Base-by-base conservation (phyloP, 2,797 vertebrate species). In the Alauda arvensis region DNA sequence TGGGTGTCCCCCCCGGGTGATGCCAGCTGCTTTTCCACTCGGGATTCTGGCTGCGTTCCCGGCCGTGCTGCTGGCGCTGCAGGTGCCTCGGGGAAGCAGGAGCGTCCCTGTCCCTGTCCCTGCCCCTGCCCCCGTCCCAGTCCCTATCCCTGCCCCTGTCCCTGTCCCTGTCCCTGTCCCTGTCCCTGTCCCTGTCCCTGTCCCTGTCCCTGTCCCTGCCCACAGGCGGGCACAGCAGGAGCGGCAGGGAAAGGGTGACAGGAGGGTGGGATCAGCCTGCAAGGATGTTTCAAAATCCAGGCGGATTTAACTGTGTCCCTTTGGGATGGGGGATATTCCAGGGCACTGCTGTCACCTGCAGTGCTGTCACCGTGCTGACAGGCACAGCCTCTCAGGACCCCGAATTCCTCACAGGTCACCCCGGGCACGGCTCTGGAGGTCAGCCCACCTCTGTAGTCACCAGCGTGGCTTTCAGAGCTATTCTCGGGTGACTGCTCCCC, bases 11-110 rank as follows among this genome's bases (percentile, higher is more conserved):
- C 66, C 25, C 45, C 21, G 40, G 8, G 5, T 12, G 51, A 17
- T 43, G 37, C 51, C 68, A 24, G 61, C 23, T 49, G 59, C 46
- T 77, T 53, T 51, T 53, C 51, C 7, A 0, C 29, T 45, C 3
- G 1, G 14, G 10, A 21, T 77, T 9, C 65, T 18, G 60, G 46
- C 29, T 24, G 40, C 16, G 4, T 14, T 59, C 33, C 51, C 0
- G 0, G 39, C 42, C 1, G 1, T 29, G 56, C 75, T 37, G 39
- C 18, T 9, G 60, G 18, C 0, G 5, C 66, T 11, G 19, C 59
- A 5, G 25, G 42, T 49, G 34, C 51, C 37, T 26, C 4, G 31
- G 48, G 75, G 26, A 29, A n/a, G 25, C 29, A 6, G 63, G 34
- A 49, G 20, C 3, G 7, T 17, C 19, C 39, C 33, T 21, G 42